phyloP scores from a whole-genome alignment of 2,113 vertebrate species.

The Pangasianodon hypophthalmus region DNA sequence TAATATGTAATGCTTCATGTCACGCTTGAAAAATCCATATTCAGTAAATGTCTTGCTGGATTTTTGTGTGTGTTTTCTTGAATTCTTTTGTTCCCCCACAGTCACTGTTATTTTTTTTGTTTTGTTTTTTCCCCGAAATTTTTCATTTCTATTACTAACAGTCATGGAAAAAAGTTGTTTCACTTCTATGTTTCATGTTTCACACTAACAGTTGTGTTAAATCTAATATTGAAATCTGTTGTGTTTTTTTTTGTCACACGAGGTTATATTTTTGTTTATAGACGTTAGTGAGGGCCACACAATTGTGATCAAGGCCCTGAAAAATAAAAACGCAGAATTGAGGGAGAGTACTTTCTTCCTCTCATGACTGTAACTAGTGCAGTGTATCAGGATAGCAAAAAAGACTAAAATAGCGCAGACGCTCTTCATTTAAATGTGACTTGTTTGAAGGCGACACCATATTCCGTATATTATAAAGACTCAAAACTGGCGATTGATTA shows the following conservation, averaged over 20 bases:
- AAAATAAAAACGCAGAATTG: background rate
- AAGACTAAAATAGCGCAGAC: background rate
- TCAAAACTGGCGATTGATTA: too few species aligned
- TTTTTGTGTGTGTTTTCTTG: background rate
- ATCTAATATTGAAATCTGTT: background rate
- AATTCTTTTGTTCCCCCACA: background rate
- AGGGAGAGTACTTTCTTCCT: background rate
- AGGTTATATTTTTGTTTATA: background rate
- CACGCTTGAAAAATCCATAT: background rate
- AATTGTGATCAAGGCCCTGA: background rate
- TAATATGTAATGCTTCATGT: background rate
- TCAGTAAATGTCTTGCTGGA: background rate
- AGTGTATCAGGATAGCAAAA: background rate
- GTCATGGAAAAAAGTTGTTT: background rate
- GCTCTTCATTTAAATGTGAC: background rate
- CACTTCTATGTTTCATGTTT: background rate
- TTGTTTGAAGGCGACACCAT: background rate
- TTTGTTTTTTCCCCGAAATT: too few species aligned
- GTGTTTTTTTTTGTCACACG: background rate
- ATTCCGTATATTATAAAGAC: too few species aligned
- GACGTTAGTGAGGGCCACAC: background rate
- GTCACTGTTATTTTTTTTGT: background rate
- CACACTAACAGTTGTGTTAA: background rate
- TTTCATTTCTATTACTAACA: background rate
- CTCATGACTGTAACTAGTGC: background rate